Evolutionary conservation across 2,888 invertebrate species (phyloP), one percentile per base, ranked within the genome.

Genomic region (Ferdinandea cuprea): DNA sequence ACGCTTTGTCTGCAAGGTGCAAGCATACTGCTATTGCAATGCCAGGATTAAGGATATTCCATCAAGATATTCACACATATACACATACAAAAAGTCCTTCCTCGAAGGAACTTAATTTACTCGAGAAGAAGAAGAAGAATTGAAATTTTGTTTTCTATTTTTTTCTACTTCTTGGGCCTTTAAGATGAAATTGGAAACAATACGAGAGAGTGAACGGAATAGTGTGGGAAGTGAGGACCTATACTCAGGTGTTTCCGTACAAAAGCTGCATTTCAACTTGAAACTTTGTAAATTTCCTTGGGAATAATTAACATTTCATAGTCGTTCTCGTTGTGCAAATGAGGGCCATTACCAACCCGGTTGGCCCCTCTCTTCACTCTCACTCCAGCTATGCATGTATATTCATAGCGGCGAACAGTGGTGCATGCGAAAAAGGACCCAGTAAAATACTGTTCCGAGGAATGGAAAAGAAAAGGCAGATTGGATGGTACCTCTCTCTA

Each of bases 261-360:
- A 54, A 59, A 77, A 58, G 35, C 40, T 13, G 37, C 37, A 61
- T 54, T 72, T n/a, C 52, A 77, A 78, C 72, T 83, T 73, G 66
- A 83, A 83, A 83, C 83, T 83, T 83, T 83, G 77, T 78, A 72
- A 78, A 78, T 83, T 78, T 83, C 73, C 83, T 78, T 78, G 30
- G 56, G 73, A 68, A 73, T 83, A 83, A 78, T 78, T 78, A 83
- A 83, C 68, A 66, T 71, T 73, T 73, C 68, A 72, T 56, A 42
- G 32, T 42, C 44, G 30, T 11, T 46, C n/a, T 28, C 42, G 21
- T 32, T 72, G 42, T 68, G 66, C 48, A 72, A 54, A 40, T 76
- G 59, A 59, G 52, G 35, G 8, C 32, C 32, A 13, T 28, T 35
- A 35, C 59, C 21, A n/a, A 17, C 30, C 28, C 8, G 3, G 6